A percentile compares a stretch with the other conserved stretches of the same genome.
phyloP scores from a whole-genome alignment of 1,140 invertebrate genomes.

The Prorops nasuta region DNA sequence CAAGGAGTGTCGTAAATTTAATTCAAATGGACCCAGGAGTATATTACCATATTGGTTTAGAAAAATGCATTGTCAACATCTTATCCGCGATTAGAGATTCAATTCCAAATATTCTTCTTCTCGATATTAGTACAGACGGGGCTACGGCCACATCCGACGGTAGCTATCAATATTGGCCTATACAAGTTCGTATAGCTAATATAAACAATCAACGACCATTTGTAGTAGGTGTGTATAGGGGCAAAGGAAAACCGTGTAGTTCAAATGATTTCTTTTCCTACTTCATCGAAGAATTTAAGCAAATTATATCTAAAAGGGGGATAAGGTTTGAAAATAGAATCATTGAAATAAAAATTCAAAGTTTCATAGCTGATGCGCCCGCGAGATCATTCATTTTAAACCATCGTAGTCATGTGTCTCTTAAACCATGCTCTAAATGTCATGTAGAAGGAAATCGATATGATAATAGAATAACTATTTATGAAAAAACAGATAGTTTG shows the following conservation, averaged over 20 bases:
- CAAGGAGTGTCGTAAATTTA: no score
- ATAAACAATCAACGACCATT: background rate
- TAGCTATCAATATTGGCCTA: constrained; percentile 2
- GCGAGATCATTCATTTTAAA: background rate
- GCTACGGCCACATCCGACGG: constrained; percentile 5
- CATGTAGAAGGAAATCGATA: no score
- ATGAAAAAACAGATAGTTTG: no score
- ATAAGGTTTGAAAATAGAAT: background rate
- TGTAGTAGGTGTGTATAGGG: constrained; percentile 13
- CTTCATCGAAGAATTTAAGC: constrained; percentile 9
- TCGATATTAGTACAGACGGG: constrained; percentile 19
- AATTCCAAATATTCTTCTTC: constrained; percentile 1
- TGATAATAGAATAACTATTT: no score
- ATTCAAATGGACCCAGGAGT: no score
- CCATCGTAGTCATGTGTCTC: no score
- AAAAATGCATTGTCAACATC: no score
- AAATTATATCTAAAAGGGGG: background rate
- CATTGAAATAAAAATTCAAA: background rate
- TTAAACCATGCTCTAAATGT: no score
- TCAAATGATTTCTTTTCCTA: constrained; percentile 6
- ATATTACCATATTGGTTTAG: no score
- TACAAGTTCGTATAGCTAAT: constrained; percentile 9
- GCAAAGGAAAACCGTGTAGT: constrained; percentile 6
- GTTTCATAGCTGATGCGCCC: background rate
- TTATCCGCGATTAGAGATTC: no score